A percentile compares a stretch with the other conserved stretches of the same genome.
Evolutionary conservation across 2,113 vertebrate genomes (phyloP).

Genomic region (Cynocephalus volans): DNA sequence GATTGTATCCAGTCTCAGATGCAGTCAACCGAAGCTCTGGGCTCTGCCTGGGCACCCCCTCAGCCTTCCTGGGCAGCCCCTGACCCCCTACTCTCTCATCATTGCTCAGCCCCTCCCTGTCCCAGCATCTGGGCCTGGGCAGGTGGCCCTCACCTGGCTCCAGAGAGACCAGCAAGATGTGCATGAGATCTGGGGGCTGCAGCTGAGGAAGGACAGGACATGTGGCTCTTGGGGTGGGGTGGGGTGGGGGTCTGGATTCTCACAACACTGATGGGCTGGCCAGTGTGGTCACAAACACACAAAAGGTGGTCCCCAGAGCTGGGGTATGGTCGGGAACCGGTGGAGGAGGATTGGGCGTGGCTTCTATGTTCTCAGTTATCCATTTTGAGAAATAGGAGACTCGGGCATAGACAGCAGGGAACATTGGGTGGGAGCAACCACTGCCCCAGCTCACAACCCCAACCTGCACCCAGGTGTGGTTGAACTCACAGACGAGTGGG

Average conservation of each 20-base stretch:
- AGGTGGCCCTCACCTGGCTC: neutral
- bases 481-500: conserved; percentile 77
- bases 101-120: neutral
- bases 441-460: conserved; percentile 82
- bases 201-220: neutral
- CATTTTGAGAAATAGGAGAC: conserved; percentile 71
- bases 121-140: neutral
- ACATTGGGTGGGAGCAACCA: conserved; percentile 35
- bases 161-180: neutral
- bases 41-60: neutral
- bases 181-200: no score
- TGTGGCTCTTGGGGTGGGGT: neutral
- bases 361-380: conserved; percentile 43
- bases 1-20: neutral
- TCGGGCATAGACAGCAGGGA: conserved; percentile 74
- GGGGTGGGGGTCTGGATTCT: neutral
- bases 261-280: neutral
- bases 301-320: rapidly evolving
- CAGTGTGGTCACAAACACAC: neutral
- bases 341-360: neutral
- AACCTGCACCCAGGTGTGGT: conserved; percentile 75
- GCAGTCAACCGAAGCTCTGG: neutral
- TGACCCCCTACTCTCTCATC: neutral
- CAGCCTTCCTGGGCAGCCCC: neutral
- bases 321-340: neutral